Evolutionary conservation across 2,797 vertebrate species (phyloP).

Genomic region (Falco cherrug): DNA sequence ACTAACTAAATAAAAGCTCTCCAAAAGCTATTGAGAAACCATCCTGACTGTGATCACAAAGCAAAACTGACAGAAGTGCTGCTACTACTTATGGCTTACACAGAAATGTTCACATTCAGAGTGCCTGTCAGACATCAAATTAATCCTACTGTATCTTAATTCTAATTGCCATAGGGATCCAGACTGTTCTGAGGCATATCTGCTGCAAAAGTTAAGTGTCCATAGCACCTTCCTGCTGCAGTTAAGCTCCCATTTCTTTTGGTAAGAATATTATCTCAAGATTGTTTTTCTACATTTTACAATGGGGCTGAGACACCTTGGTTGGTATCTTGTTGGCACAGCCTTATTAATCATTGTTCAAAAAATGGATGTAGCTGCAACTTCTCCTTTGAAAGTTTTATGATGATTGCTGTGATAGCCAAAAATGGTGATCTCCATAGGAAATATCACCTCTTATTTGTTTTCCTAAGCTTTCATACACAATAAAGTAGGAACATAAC

Average conservation of each 20-base stretch:
- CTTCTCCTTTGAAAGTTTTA: not conserved
- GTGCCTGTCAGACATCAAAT: constrained; percentile 32
- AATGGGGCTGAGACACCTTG: not conserved
- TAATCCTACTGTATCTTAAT: constrained; percentile 55
- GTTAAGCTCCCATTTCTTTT: not conserved
- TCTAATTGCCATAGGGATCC: constrained; percentile 38
- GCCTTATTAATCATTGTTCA: not conserved
- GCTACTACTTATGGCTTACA: not conserved
- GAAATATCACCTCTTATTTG: not conserved
- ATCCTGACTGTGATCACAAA: constrained; percentile 3
- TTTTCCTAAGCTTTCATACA: not conserved
- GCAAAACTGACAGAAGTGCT: constrained; percentile 45
- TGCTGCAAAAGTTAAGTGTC: not conserved
- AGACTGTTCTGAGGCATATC: not conserved
- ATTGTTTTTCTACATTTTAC: not conserved
- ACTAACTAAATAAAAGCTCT: constrained; percentile 50
- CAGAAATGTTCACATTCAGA: not conserved
- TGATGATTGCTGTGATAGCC: not conserved
- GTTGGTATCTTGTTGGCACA: not conserved
- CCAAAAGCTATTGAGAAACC: constrained; percentile 32
- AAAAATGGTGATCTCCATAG: not conserved
- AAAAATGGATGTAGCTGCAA: not conserved
- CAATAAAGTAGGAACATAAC: not conserved
- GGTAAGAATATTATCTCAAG: not conserved
- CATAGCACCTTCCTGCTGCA: not conserved